Conservation (phyloP, 2,888 invertebrate genomes). For the Calameuta idolon region DNA sequence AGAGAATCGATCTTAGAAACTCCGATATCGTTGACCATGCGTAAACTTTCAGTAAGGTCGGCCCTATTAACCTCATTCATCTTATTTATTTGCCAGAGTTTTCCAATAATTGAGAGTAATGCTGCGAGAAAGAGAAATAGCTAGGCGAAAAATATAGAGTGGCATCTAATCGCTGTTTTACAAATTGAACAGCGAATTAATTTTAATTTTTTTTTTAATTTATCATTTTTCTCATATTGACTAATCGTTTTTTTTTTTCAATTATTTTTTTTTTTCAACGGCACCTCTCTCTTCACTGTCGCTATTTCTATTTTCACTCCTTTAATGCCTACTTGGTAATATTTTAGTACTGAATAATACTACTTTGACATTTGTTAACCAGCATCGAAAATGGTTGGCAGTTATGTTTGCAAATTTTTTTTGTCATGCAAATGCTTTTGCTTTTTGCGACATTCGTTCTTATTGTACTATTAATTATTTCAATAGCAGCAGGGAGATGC, state of each 20-base stretch:
- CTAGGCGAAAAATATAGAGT: not conserved
- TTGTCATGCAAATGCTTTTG: not conserved
- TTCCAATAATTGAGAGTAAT: not conserved
- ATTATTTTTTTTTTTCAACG: not conserved
- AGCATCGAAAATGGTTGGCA: not conserved
- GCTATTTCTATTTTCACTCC: not conserved
- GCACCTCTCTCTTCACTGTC: not conserved
- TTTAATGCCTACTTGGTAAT: too few species aligned
- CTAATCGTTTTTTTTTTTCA: slow-evolving; percentile 33
- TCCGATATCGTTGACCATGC: not conserved
- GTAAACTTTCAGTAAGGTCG: not conserved
- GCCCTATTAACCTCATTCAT: not conserved
- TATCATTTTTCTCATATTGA: not conserved
- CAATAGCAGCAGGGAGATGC: not conserved
- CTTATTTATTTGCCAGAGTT: not conserved
- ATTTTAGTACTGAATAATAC: not conserved
- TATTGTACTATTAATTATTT: not conserved
- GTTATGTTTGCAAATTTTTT: not conserved
- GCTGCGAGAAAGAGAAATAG: not conserved
- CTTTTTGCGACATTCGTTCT: not conserved
- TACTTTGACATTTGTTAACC: not conserved
- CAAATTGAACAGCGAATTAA: not conserved
- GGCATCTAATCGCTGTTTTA: not conserved
- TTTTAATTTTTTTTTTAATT: not conserved
- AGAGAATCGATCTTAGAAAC: not conserved